Percentiles rank a stretch among this genome's conserved stretches.
Evolutionary conservation across 2,113 vertebrate genomes (phyloP).

Genomic region (Nasalis larvatus): DNA sequence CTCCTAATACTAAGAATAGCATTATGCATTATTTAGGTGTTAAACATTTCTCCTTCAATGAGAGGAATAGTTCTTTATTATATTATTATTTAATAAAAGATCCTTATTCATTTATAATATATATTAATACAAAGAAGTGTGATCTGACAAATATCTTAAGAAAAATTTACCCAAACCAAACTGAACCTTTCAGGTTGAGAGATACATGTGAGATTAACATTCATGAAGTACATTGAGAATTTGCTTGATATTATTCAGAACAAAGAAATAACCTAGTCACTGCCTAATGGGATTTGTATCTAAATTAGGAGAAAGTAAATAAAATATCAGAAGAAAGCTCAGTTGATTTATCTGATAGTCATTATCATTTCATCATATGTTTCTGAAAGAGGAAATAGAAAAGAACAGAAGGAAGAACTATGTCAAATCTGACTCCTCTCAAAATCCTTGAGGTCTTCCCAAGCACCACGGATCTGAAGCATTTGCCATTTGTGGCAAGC

Average conservation of each 20-base stretch:
- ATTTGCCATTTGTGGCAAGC: neutral
- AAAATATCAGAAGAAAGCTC: constrained; percentile 26
- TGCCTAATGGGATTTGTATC: constrained; percentile 9
- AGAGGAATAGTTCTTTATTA: neutral
- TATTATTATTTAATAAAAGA: neutral
- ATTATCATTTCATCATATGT: neutral
- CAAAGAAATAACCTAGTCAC: neutral
- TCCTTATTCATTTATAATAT: neutral
- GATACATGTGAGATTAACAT: neutral
- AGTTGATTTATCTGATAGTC: neutral
- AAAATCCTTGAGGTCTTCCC: neutral
- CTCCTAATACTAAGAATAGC: neutral
- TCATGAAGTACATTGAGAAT: neutral
- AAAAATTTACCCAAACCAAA: neutral
- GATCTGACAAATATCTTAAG: neutral
- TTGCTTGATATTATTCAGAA: neutral
- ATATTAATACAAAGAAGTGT: neutral
- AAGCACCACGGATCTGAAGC: neutral
- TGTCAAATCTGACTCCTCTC: neutral
- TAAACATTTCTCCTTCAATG: neutral
- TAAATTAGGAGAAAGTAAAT: constrained; percentile 44
- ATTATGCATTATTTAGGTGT: neutral
- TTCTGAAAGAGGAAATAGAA: constrained; percentile 11
- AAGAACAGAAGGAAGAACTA: neutral
- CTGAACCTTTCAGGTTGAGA: neutral